Percentiles rank a stretch among this genome's conserved stretches.
phyloP scores from a whole-genome alignment of 1,140 invertebrate genomes.

The Thalassaphorura encarpata region DNA sequence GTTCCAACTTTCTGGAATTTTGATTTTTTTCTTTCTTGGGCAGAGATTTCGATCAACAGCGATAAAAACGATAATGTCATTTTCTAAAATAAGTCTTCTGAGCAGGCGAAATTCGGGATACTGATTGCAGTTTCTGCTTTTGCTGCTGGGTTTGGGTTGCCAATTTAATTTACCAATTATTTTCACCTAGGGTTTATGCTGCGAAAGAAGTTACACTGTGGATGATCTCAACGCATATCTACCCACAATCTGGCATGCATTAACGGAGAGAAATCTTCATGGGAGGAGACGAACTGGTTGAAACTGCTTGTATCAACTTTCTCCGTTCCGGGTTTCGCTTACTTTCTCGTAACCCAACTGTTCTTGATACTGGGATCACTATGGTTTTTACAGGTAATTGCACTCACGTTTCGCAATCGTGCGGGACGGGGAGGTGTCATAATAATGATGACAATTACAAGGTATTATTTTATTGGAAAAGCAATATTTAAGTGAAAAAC shows the following conservation, averaged over 20 bases:
- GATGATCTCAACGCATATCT: slow-evolving; percentile 19
- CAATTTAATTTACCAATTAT: no score
- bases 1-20: no score
- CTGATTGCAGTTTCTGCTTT: no score
- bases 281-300: slow-evolving; percentile 23
- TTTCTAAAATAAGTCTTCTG: no score
- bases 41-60: no score
- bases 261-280: slow-evolving; percentile 30
- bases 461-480: no score
- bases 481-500: no score
- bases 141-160: background rate
- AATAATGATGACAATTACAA: no score
- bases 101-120: no score
- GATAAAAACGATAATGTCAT: no score
- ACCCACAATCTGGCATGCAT: slow-evolving; percentile 19
- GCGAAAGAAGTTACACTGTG: slow-evolving; percentile 19
- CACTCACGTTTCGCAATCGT: background rate
- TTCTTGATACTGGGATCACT: slow-evolving; percentile 14
- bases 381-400: slow-evolving; percentile 24
- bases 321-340: slow-evolving; percentile 16
- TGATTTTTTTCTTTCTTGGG: no score
- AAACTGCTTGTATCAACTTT: slow-evolving; percentile 14
- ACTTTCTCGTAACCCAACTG: slow-evolving; percentile 4
- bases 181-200: slow-evolving; percentile 23
- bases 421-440: no score